phyloP scores from a whole-genome alignment of 2,113 vertebrate species.

The Delphinus delphis region DNA sequence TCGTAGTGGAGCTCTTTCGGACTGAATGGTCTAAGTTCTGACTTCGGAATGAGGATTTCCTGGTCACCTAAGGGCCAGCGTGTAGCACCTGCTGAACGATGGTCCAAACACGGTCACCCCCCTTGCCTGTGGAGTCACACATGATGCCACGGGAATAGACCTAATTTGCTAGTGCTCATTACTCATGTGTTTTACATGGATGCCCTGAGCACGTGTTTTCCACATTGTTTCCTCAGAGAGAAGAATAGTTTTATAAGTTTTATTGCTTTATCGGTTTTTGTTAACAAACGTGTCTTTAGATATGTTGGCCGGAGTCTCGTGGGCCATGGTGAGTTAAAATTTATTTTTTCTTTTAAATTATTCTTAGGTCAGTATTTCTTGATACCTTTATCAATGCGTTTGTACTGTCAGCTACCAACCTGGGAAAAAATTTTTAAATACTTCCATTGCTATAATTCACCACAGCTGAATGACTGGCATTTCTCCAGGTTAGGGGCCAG shows the following conservation, averaged over 20 bases:
- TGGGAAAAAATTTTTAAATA: background rate
- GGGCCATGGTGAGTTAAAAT: background rate
- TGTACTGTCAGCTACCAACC: background rate
- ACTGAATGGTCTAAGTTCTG: background rate
- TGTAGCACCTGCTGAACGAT: background rate
- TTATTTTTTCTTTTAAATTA: background rate
- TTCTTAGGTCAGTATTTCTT: background rate
- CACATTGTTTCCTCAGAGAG: background rate
- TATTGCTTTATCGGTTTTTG: background rate
- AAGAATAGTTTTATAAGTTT: background rate
- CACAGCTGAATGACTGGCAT: background rate
- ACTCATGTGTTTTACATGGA: background rate
- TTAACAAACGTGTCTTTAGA: background rate
- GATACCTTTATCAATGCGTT: background rate
- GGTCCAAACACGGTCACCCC: too few species aligned
- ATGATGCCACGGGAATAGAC: accelerated
- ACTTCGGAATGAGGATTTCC: background rate
- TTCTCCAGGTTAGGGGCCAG: background rate
- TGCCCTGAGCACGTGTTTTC: background rate
- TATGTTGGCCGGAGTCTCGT: background rate
- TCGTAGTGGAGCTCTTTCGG: too few species aligned
- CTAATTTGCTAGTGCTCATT: background rate
- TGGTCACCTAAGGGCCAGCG: background rate
- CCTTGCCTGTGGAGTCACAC: background rate
- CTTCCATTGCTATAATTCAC: background rate